Percentiles rank a stretch among this genome's conserved stretches.
Evolutionary conservation across 2,797 vertebrate species (phyloP).

Genomic region (Siniperca obscura): DNA sequence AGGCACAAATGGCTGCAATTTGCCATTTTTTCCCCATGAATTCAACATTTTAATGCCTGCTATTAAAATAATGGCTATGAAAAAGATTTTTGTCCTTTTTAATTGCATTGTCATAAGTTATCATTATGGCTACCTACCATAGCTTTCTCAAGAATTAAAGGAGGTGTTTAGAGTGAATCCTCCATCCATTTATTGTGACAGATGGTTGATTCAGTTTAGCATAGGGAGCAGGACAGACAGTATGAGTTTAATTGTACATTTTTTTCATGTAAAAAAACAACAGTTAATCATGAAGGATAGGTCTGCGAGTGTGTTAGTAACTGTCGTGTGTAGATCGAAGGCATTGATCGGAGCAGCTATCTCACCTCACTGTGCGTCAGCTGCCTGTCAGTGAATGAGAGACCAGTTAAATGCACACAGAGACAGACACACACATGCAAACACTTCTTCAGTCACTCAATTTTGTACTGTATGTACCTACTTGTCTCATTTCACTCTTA

Average conservation of each 20-base stretch:
- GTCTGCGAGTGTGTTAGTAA: constrained; percentile 55
- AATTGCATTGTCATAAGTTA: constrained; percentile 65
- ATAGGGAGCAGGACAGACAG: constrained; percentile 15
- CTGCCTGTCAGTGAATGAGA: constrained; percentile 69
- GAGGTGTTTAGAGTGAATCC: constrained; percentile 38
- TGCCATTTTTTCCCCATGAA: constrained; percentile 52
- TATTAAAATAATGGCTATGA: constrained; percentile 61
- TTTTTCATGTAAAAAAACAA: constrained; percentile 35
- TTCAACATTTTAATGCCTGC: constrained; percentile 58
- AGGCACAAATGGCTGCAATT: constrained; percentile 52
- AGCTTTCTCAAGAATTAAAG: constrained; percentile 43
- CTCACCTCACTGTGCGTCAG: constrained; percentile 71
- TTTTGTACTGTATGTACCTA: background rate
- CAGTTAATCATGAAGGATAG: constrained; percentile 65
- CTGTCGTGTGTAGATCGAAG: constrained; percentile 75
- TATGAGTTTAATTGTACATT: constrained; percentile 34
- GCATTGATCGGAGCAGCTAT: constrained; percentile 74
- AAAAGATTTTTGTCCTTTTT: constrained; percentile 57
- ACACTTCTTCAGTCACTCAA: background rate
- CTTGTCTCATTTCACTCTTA: constrained; percentile 16
- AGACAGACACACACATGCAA: background rate
- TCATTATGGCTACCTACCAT: constrained; percentile 42
- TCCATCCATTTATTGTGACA: constrained; percentile 49
- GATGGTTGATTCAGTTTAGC: constrained; percentile 44
- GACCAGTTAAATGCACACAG: constrained; percentile 11